A percentile compares a stretch with the other conserved stretches of the same genome.
phyloP scores from a whole-genome alignment of 1,140 invertebrate species.

The Belonocnema kinseyi region DNA sequence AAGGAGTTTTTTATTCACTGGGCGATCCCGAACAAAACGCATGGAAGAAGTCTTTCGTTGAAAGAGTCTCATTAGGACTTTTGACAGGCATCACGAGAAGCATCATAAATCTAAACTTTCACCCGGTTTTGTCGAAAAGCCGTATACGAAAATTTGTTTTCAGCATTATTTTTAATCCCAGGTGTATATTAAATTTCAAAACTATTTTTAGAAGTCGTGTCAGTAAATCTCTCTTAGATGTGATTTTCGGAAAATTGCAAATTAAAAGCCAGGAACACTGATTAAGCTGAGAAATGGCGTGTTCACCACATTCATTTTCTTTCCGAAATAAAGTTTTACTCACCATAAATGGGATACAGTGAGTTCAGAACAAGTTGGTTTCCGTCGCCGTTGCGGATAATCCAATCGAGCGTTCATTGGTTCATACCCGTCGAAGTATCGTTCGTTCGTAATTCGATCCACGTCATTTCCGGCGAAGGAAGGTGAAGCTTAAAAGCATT shows the following conservation, averaged over 20 bases:
- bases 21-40: no score
- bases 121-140: no score
- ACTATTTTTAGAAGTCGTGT: not conserved
- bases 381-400: slow-evolving; percentile 42
- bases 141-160: no score
- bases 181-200: no score
- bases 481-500: slow-evolving; percentile 65
- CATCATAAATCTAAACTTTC: no score
- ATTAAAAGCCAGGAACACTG: slow-evolving; percentile 10
- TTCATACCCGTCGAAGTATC: slow-evolving; percentile 33
- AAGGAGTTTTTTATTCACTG: no score
- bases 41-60: no score
- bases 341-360: slow-evolving; percentile 16
- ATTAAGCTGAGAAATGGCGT: slow-evolving; percentile 27
- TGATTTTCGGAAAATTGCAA: slow-evolving; percentile 5
- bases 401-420: slow-evolving; percentile 39
- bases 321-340: slow-evolving; percentile 32
- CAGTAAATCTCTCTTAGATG: not conserved
- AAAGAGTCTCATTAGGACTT: no score
- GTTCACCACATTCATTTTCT: slow-evolving; percentile 23
- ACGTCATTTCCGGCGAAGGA: slow-evolving; percentile 23
- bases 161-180: no score
- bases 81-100: no score
- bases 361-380: slow-evolving; percentile 3
- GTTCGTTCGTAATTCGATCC: slow-evolving; percentile 23